These are phyloP conservation scores for Diachrysia chrysitis DNA, from an alignment of 2,888 invertebrate genomes.

Conservation along the genomic window DNA sequence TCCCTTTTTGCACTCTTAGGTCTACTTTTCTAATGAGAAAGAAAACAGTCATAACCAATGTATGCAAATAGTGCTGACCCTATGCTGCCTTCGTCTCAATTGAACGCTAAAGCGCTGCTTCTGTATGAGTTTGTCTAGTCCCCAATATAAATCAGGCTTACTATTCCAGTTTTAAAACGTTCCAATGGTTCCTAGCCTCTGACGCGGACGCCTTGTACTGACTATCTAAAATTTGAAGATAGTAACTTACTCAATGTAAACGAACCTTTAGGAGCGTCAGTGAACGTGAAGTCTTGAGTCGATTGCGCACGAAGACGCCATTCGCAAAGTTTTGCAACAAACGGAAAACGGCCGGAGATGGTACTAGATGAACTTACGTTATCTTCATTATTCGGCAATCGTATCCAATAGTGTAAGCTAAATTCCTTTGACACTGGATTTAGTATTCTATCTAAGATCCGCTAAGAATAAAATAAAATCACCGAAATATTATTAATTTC, in stretches of 20 bases:
- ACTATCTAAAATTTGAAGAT: background rate
- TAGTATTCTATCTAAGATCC: background rate
- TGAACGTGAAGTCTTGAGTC: constrained; percentile 44
- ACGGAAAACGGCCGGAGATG: constrained; percentile 40
- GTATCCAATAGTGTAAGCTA: background rate
- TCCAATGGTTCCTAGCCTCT: no score
- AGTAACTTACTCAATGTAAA: background rate
- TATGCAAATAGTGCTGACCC: no score
- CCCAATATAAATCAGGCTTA: no score
- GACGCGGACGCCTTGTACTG: background rate
- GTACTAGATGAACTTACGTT: constrained; percentile 22
- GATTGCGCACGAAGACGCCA: constrained; percentile 52
- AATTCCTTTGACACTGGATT: constrained; percentile 8
- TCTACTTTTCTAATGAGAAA: no score
- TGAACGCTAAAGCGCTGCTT: no score
- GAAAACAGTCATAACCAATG: no score
- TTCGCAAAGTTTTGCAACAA: constrained; percentile 49
- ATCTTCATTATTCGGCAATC: constrained; percentile 20
- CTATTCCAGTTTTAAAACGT: no score
- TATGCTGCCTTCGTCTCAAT: no score
- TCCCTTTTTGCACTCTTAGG: no score
- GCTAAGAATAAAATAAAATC: background rate
- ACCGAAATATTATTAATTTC: no score
- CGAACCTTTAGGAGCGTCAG: constrained; percentile 30
- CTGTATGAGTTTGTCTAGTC: no score